Evolutionary conservation across 2,113 vertebrate genomes (phyloP).

Genomic region (Chaenocephalus aceratus): DNA sequence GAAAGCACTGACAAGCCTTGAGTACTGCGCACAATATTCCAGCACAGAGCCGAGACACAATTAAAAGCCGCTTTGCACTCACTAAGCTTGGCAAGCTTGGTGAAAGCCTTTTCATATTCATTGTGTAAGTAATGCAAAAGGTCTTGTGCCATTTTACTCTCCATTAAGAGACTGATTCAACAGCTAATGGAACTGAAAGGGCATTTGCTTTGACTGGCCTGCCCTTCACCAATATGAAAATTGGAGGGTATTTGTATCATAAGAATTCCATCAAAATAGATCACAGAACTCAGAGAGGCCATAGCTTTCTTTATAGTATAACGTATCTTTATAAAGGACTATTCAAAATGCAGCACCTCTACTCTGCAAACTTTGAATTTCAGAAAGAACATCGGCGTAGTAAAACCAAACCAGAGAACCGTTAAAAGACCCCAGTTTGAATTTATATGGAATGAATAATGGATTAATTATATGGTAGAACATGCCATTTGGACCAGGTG

Average conservation of each 20-base stretch:
- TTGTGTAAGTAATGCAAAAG: conserved; percentile 79
- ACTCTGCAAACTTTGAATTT: not conserved
- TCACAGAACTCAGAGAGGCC: conserved; percentile 27
- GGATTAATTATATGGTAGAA: conserved; percentile 47
- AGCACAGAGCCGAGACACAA: conserved; percentile 70
- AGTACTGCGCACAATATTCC: conserved; percentile 55
- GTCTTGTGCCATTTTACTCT: conserved; percentile 79
- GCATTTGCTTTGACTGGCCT: conserved; percentile 72
- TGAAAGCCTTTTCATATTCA: conserved; percentile 81
- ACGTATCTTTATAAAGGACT: not conserved
- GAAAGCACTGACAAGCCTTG: conserved; percentile 51
- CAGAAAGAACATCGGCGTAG: conserved; percentile 5
- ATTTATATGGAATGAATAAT: conserved; percentile 65
- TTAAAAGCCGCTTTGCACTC: conserved; percentile 80
- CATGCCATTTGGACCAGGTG: conserved; percentile 42
- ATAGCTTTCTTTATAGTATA: conserved; percentile 16
- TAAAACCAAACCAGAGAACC: not conserved
- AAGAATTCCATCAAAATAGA: conserved; percentile 64
- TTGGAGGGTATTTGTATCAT: conserved; percentile 59
- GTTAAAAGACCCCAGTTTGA: conserved; percentile 17
- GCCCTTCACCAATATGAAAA: conserved; percentile 76
- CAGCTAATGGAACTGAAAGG: conserved; percentile 80
- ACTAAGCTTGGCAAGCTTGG: conserved; percentile 66
- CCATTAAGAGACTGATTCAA: conserved; percentile 81
- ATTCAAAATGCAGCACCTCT: not conserved